Evolutionary conservation across 2,888 invertebrate species (phyloP).

Genomic region (Ophioninae sp.): DNA sequence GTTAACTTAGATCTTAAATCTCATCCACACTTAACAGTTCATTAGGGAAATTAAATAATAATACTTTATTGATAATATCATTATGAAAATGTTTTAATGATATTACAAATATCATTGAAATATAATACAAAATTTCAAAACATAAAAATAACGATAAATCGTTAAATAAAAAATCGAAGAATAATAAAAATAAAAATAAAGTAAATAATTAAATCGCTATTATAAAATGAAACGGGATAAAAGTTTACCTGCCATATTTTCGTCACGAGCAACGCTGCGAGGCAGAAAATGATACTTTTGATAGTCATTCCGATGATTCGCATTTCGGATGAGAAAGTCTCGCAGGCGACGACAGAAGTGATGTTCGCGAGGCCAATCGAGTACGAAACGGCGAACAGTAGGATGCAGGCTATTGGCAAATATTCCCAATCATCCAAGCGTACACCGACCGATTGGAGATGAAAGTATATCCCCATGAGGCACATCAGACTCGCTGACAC

Average conservation of each 20-base stretch:
- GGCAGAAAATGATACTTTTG: constrained; percentile 50
- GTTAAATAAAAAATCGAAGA: constrained; percentile 1
- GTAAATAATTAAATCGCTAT: background rate
- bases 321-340: constrained; percentile 61
- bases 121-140: too few species aligned
- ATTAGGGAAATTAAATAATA: too few species aligned
- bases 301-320: constrained; percentile 52
- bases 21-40: too few species aligned
- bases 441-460: constrained; percentile 32
- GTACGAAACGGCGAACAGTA: constrained; percentile 53
- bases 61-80: too few species aligned
- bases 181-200: background rate
- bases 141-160: background rate
- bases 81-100: too few species aligned
- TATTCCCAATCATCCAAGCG: constrained; percentile 31
- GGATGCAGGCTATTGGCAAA: constrained; percentile 51
- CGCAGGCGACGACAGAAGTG: constrained; percentile 53
- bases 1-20: too few species aligned
- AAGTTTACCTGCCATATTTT: constrained; percentile 59
- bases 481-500: constrained; percentile 55
- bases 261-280: constrained; percentile 49
- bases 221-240: background rate
- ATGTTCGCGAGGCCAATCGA: constrained; percentile 54
- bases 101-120: too few species aligned
- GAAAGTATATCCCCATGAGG: constrained; percentile 53